phyloP scores from a whole-genome alignment of 2,888 invertebrate species.

The Synergus japonicus region DNA sequence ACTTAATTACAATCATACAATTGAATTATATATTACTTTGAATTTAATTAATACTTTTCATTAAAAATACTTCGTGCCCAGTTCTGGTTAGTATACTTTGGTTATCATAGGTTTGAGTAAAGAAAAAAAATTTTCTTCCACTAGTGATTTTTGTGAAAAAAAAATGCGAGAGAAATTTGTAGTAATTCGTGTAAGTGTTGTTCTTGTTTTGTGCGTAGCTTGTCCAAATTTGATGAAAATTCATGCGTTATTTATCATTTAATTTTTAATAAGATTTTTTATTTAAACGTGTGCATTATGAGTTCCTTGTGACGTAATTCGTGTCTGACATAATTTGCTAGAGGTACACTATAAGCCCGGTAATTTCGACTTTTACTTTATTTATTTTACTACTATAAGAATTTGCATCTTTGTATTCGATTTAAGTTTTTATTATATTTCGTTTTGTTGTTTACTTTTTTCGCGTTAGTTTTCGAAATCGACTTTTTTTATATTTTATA shows the following conservation, averaged over 20 bases:
- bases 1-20: background rate
- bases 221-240: conserved; percentile 9
- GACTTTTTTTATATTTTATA: conserved; percentile 22
- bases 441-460: conserved; percentile 21
- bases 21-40: background rate
- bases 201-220: conserved; percentile 29
- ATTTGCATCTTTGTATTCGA: conserved; percentile 10
- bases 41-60: conserved; percentile 13
- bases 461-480: background rate
- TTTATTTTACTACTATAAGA: conserved; percentile 33
- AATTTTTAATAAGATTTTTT: conserved; percentile 4
- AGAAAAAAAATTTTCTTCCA: conserved; percentile 14
- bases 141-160: conserved; percentile 23
- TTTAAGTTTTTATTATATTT: conserved; percentile 7
- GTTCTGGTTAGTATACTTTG: conserved; percentile 32
- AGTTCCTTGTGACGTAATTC: conserved; percentile 27
- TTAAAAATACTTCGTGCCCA: background rate
- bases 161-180: background rate
- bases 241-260: conserved; percentile 19
- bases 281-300: conserved; percentile 37
- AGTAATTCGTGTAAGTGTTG: conserved; percentile 21
- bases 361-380: conserved; percentile 3
- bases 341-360: conserved; percentile 17
- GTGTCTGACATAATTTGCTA: conserved; percentile 31
- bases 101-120: background rate